Conservation (phyloP, 2,797 vertebrate species). For the Lerista edwardsae region DNA sequence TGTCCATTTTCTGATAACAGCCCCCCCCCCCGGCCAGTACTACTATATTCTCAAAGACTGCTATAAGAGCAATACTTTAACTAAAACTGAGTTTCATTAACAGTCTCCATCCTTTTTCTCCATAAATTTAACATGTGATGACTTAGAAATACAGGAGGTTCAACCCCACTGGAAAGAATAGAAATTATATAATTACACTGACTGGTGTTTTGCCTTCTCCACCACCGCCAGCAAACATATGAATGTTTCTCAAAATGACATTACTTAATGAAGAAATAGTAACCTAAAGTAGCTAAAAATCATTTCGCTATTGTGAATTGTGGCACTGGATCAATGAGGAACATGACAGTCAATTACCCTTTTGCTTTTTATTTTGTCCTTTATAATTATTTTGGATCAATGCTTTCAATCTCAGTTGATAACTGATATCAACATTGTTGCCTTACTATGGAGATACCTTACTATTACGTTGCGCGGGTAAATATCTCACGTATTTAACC, state of each 20-base stretch:
- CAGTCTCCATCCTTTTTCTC: too few species aligned
- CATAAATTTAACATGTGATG: too few species aligned
- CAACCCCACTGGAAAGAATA: background rate
- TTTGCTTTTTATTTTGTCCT: slow-evolving; percentile 73
- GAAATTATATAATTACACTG: background rate
- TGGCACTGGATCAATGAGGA: slow-evolving; percentile 63
- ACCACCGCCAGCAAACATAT: background rate
- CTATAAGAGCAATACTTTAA: too few species aligned
- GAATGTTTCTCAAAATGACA: slow-evolving; percentile 55
- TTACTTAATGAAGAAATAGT: slow-evolving; percentile 66
- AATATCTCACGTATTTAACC: background rate
- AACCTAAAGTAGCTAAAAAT: slow-evolving; percentile 72
- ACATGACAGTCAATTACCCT: slow-evolving; percentile 76
- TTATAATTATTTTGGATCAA: slow-evolving; percentile 73
- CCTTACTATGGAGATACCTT: slow-evolving; percentile 24
- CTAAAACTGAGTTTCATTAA: too few species aligned
- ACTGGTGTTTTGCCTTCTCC: background rate
- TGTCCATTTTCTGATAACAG: too few species aligned
- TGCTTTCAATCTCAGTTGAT: slow-evolving; percentile 75
- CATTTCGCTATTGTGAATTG: slow-evolving; percentile 63
- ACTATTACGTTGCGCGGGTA: background rate
- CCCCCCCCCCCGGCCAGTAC: too few species aligned
- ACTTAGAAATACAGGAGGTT: too few species aligned
- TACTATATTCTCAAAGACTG: too few species aligned
- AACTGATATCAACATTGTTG: slow-evolving; percentile 63